Percentiles rank a stretch among this genome's conserved stretches.
phyloP scores from a whole-genome alignment of 2,113 vertebrate genomes.

The Opisthocomus hoazin region DNA sequence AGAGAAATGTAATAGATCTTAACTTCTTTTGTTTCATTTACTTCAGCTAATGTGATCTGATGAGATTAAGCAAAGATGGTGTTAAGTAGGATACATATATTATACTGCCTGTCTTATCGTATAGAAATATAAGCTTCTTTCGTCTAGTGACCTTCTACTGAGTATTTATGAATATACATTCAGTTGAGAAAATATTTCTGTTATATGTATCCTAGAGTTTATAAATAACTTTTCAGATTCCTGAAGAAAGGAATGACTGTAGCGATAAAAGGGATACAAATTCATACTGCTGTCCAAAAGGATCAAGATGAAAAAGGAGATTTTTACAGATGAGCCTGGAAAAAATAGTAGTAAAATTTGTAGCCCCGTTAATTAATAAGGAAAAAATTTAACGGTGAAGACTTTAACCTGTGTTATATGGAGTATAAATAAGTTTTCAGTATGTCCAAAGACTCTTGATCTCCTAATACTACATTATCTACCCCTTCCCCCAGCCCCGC shows the following conservation, averaged over 20 bases:
- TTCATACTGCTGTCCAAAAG: background rate
- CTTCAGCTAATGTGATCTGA: background rate
- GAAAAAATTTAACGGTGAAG: background rate
- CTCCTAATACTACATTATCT: background rate
- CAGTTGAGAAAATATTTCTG: background rate
- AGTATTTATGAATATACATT: slow-evolving; percentile 1
- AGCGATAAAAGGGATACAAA: background rate
- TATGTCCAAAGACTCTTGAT: background rate
- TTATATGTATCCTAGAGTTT: background rate
- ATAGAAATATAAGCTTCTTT: background rate
- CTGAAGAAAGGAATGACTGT: background rate
- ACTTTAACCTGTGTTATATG: background rate
- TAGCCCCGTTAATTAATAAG: background rate
- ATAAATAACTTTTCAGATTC: background rate
- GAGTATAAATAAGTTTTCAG: background rate
- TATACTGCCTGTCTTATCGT: background rate
- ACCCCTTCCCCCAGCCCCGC: background rate
- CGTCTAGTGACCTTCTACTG: slow-evolving; percentile 13
- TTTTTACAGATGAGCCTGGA: background rate
- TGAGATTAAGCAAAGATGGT: slow-evolving; percentile 11
- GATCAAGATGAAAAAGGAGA: background rate
- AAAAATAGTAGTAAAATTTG: background rate
- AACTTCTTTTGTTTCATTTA: background rate
- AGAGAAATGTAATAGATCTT: background rate
- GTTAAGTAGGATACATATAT: background rate